Percentiles rank a stretch among this genome's conserved stretches.
Conservation (phyloP, 1,140 invertebrate genomes). For the Eriocheir sinensis region DNA sequence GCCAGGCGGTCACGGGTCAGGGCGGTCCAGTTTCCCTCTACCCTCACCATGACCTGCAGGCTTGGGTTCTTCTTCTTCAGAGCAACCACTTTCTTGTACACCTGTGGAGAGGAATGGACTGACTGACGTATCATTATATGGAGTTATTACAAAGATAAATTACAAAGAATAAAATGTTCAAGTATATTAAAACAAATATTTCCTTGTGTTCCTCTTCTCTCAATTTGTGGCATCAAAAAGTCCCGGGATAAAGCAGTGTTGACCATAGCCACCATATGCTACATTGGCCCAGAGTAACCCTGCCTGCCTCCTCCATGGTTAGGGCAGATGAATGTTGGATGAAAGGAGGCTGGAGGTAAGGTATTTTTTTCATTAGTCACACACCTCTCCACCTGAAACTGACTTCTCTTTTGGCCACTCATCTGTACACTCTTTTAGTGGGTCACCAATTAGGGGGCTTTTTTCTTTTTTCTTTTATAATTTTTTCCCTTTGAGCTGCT, state of each 20-base stretch:
- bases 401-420: no score
- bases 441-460: no score
- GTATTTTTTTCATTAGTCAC: neutral
- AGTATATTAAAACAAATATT: neutral
- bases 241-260: neutral
- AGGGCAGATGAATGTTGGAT: neutral
- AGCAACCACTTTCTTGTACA: conserved; percentile 84
- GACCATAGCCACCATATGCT: neutral
- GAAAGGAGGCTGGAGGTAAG: neutral
- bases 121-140: no score
- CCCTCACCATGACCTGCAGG: conserved; percentile 90
- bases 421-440: no score
- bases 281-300: neutral
- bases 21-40: conserved; percentile 85
- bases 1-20: conserved; percentile 62
- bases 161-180: neutral
- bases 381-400: neutral
- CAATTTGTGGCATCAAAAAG: neutral
- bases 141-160: neutral
- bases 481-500: neutral
- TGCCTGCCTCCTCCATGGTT: neutral
- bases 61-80: conserved; percentile 87
- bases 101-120: conserved; percentile 75
- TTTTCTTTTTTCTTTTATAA: neutral
- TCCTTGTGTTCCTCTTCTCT: neutral